A percentile compares a stretch with the other conserved stretches of the same genome.
These are phyloP conservation scores for Epiblema foenella DNA, from an alignment of 2,888 invertebrate genomes.

Conservation along the genomic window DNA sequence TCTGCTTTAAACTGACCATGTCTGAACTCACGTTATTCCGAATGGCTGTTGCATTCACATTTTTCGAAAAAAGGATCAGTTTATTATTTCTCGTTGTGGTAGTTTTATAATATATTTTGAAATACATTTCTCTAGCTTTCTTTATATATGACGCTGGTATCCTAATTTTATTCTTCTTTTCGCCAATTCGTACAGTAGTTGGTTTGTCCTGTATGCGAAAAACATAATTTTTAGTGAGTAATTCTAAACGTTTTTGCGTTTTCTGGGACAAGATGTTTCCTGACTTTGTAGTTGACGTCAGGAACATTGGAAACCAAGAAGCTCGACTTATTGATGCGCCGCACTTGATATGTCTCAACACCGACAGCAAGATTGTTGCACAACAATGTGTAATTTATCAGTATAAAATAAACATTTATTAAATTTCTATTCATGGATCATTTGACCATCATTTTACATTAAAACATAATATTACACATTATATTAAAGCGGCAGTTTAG, in stretches of 20 bases:
- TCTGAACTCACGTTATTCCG: slow-evolving; percentile 22
- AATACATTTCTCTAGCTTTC: slow-evolving; percentile 69
- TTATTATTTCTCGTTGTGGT: slow-evolving; percentile 53
- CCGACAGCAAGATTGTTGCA: slow-evolving; percentile 56
- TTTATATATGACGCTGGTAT: slow-evolving; percentile 61
- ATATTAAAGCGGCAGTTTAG: too few relatives aligned
- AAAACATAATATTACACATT: too few relatives aligned
- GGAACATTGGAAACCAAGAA: slow-evolving; percentile 69
- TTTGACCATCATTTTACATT: too few relatives aligned
- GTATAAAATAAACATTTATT: slow-evolving; percentile 45
- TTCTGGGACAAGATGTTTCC: slow-evolving; percentile 38
- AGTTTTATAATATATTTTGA: slow-evolving; percentile 59
- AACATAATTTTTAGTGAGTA: neutral
- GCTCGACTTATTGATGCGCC: slow-evolving; percentile 66
- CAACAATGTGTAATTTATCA: slow-evolving; percentile 60
- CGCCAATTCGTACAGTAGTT: slow-evolving; percentile 54
- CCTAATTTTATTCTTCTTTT: slow-evolving; percentile 51
- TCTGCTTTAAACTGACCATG: slow-evolving; percentile 48
- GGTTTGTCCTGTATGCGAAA: slow-evolving; percentile 24
- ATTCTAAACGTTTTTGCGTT: slow-evolving; percentile 35
- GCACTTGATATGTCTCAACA: slow-evolving; percentile 71
- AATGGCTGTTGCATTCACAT: neutral
- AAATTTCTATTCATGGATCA: slow-evolving; percentile 32
- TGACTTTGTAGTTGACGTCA: slow-evolving; percentile 56
- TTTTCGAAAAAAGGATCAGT: slow-evolving; percentile 41